Evolutionary conservation across 2,888 invertebrate species (phyloP), one percentile per base, ranked within the genome.

Genomic region (Tenthredo distinguenda): DNA sequence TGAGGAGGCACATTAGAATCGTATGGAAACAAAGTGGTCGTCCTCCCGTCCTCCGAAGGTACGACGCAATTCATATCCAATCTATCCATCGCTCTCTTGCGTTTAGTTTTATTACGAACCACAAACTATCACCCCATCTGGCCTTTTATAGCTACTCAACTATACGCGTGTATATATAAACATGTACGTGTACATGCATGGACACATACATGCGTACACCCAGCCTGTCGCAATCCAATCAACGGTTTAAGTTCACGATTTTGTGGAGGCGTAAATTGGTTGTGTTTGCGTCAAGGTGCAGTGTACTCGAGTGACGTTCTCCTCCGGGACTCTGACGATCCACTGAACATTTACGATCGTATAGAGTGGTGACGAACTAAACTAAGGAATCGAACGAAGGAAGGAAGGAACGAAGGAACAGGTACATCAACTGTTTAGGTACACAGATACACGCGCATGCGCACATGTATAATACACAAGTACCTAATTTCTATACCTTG

Each of bases 201-300:
- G 9, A 43, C 15, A 12, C 12, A 6, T 40, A 40, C 40, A 47
- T 47, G n/a, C n/a, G n/a, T n/a, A 47, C 47, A 15, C 12, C 4
- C 12, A 15, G 6, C 18, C 77, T 77, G 77, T 77, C 77, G 77
- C 77, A 77, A 77, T 77, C 77, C 77, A 77, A 77, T 77, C 77
- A 77, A 77, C 77, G 77, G 77, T n/a, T 77, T 77, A 21, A 50
- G 77, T 77, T 77, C 31, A 50, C 31, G 34, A 55, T 43, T 77
- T 77, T 55, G 50, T 55, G 50, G n/a, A 34, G 50, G 77, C 77
- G 77, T 74, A 37, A 74, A 74, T 74, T 74, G 40, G 40, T 74
- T 26, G 68, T 68, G 68, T 74, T 74, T 43, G 43, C 43, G 43
- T 74, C 72, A 50, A 55, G 77, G 40, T 74, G 72, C n/a, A 40